These are phyloP conservation scores for Dermatemys mawii DNA, from an alignment of 2,113 vertebrate genomes.

Conservation along the genomic window DNA sequence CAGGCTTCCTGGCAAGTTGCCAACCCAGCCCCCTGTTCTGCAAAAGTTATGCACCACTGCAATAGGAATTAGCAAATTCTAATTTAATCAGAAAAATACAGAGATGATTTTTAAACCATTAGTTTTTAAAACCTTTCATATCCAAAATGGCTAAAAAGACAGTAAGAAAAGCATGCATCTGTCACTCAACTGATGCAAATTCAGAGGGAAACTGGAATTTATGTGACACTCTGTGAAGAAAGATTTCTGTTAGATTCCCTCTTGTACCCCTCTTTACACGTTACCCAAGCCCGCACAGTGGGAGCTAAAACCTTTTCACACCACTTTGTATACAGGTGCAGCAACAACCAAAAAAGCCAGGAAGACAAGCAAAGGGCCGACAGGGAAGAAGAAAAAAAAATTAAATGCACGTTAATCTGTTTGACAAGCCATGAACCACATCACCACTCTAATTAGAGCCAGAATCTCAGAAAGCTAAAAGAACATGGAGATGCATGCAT, in stretches of 20 bases:
- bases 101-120: neutral
- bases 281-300: constrained; percentile 10
- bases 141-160: rapidly evolving
- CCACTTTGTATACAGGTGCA: constrained; percentile 45
- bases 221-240: neutral
- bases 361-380: neutral
- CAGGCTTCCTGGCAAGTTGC: constrained; percentile 29
- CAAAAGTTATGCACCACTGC: neutral
- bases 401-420: constrained; percentile 76
- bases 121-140: neutral
- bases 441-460: constrained; percentile 77
- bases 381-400: neutral
- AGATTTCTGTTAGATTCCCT: constrained; percentile 27
- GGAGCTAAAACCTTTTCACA: constrained; percentile 20
- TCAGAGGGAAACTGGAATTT: neutral
- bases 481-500: constrained; percentile 73
- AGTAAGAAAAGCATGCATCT: rapidly evolving
- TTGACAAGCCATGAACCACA: constrained; percentile 72
- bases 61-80: neutral
- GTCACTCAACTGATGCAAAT: neutral
- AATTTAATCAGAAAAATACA: constrained; percentile 21
- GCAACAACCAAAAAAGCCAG: neutral
- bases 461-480: constrained; percentile 70
- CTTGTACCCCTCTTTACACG: neutral
- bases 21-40: neutral